Evolutionary conservation across 2,888 invertebrate genomes (phyloP), one percentile per base, ranked within the genome.

Genomic region (Phengaris arion): DNA sequence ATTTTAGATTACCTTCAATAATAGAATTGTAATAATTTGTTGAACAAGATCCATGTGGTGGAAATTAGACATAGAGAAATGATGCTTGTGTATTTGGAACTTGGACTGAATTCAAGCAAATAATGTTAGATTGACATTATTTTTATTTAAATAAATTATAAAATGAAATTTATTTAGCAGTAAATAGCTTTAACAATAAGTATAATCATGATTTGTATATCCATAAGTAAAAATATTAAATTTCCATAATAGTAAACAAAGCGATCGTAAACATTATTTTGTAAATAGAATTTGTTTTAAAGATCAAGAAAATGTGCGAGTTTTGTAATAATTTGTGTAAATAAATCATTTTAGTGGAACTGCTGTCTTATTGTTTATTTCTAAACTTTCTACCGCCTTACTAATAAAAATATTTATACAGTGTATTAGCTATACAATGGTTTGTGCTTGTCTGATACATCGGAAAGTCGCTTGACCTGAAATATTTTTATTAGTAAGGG

Each of bases 121-220:
- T 64, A 64, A 35, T 22, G 35, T 6, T 12, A 64, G 35, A 64
- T 70, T 48, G 70, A 51, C 2, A n/a, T 51, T 70, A 70, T 12
- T 51, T 15, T 70, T 51, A 22, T 51, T 70, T 70, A 15, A 35
- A 22, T 35, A 15, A 8, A 51, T 13, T 72, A 52, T 72, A 22
- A 72, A 52, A 72, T 52, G 10, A 54, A 54, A 54, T 13, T 72
- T 35, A 13, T 10, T 51, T 52, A 6, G 48, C 52, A 15, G 48
- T 48, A 15, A 52, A 6, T 10, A 51, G 46, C 15, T 70, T 70
- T 70, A 70, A 22, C 10, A 51, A 59, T 64, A 64, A 22, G 6
- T 59, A 35, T 64, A 64, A 64, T 64, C 64, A 64, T 64, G 64
- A n/a, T n/a, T n/a, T n/a, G 64, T 64, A 12, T 64, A 35, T 64